phyloP scores from a whole-genome alignment of 2,113 vertebrate species.

The Gasterosteus aculeatus region DNA sequence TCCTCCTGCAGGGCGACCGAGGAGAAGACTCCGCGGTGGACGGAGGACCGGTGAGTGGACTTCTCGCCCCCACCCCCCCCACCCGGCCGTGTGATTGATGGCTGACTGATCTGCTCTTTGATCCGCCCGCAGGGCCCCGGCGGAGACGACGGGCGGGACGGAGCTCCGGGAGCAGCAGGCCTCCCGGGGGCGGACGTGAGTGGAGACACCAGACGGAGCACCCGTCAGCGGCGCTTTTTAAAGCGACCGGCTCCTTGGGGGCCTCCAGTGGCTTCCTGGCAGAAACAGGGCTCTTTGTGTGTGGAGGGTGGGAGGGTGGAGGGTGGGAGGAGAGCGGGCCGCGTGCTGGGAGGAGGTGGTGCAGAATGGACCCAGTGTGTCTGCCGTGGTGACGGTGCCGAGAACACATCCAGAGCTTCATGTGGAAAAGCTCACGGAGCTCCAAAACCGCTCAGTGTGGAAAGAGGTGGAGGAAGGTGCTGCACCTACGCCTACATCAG shows the following conservation, averaged over 20 bases:
- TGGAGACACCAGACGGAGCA: constrained; percentile 34
- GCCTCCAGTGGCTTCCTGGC: constrained; percentile 61
- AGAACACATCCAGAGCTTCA: constrained; percentile 28
- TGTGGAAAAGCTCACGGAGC: neutral
- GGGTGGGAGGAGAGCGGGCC: constrained; percentile 13
- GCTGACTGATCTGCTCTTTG: neutral
- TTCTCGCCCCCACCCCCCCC: neutral
- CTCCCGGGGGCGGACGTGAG: constrained; percentile 92
- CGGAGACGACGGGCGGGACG: constrained; percentile 88
- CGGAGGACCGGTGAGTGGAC: constrained; percentile 86
- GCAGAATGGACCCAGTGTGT: constrained; percentile 66
- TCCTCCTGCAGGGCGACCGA: constrained; percentile 87
- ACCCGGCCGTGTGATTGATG: rapidly evolving
- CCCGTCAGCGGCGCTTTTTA: too few relatives aligned
- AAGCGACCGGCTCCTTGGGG: neutral
- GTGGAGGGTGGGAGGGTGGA: neutral
- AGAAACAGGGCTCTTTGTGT: constrained; percentile 81
- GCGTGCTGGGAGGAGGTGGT: constrained; percentile 26
- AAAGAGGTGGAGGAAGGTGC: neutral
- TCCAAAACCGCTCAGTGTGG: neutral
- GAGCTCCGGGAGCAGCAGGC: constrained; percentile 85
- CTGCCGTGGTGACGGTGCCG: constrained; percentile 10
- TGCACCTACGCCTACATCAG: rapidly evolving
- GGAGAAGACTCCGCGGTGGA: constrained; percentile 84
- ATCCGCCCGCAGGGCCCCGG: constrained; percentile 81